Evolutionary conservation across 2,113 vertebrate species (phyloP).

Genomic region (Benitochromis conjunctus): DNA sequence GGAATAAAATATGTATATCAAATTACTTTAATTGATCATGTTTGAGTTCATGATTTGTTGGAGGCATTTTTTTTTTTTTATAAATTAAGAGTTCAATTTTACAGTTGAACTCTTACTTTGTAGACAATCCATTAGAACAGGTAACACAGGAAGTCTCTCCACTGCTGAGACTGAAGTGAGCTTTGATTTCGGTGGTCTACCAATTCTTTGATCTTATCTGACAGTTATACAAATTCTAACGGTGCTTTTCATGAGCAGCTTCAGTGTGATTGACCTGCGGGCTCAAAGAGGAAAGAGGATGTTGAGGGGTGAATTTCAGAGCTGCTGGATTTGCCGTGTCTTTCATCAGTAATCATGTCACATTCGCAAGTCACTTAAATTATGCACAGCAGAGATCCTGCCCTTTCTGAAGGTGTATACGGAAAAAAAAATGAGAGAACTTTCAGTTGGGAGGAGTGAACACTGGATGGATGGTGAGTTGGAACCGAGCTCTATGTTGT

Average conservation of each 20-base stretch:
- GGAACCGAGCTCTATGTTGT: neutral
- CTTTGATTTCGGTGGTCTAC: neutral
- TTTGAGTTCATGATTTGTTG: neutral
- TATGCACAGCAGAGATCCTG: neutral
- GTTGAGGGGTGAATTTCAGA: neutral
- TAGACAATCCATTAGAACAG: too few species aligned
- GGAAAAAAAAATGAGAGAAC: neutral
- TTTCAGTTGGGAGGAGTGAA: neutral
- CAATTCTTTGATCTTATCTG: neutral
- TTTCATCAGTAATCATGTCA: neutral
- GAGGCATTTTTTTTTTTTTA: neutral
- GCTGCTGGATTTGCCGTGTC: neutral
- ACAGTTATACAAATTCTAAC: neutral
- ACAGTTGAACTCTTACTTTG: neutral
- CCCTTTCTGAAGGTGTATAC: neutral
- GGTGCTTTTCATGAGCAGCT: neutral
- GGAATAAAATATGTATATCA: neutral
- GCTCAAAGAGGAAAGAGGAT: neutral
- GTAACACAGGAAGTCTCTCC: neutral
- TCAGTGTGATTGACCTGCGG: neutral
- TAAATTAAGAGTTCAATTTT: neutral
- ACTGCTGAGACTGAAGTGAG: neutral
- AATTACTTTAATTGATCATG: neutral
- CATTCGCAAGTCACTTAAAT: neutral
- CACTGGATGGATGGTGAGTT: neutral